These are phyloP conservation scores for Coranthus polyacanthus DNA, from an alignment of 2,797 vertebrate species.

Conservation along the genomic window DNA sequence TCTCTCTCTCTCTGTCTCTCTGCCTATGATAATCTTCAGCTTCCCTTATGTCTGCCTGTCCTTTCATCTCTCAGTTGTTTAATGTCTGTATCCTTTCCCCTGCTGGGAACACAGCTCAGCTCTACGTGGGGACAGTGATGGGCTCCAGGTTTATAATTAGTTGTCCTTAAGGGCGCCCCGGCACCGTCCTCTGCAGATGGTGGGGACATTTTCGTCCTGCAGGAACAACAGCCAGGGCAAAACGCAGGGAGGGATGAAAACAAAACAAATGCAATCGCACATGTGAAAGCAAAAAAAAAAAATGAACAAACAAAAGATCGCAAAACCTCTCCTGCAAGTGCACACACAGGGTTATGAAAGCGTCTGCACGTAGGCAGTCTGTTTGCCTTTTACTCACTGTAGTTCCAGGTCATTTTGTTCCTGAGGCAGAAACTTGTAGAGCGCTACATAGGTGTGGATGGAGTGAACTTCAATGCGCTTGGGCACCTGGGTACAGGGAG, in stretches of 20 bases:
- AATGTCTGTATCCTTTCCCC: constrained; percentile 62
- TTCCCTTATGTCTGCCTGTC: constrained; percentile 23
- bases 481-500: constrained; percentile 72
- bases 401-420: constrained; percentile 92
- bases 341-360: constrained; percentile 20
- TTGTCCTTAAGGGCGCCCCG: constrained; percentile 65
- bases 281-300: constrained; percentile 9
- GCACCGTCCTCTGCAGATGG: constrained; percentile 72
- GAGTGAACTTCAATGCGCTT: constrained; percentile 87
- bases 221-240: constrained; percentile 40
- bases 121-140: constrained; percentile 57
- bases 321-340: constrained; percentile 16
- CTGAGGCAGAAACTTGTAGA: constrained; percentile 94
- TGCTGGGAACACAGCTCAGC: constrained; percentile 59
- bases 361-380: constrained; percentile 5
- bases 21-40: constrained; percentile 25
- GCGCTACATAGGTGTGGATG: constrained; percentile 93
- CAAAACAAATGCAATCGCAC: constrained; percentile 19
- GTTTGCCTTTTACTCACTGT: constrained; percentile 85
- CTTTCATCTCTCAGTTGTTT: constrained; percentile 68
- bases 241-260: constrained; percentile 34
- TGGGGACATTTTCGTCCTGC: constrained; percentile 66
- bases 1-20: constrained; percentile 13
- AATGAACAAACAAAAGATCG: too few relatives aligned
- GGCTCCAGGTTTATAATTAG: constrained; percentile 77